Evolutionary conservation across 2,113 vertebrate species (phyloP).

Genomic region (Myotis davidii): DNA sequence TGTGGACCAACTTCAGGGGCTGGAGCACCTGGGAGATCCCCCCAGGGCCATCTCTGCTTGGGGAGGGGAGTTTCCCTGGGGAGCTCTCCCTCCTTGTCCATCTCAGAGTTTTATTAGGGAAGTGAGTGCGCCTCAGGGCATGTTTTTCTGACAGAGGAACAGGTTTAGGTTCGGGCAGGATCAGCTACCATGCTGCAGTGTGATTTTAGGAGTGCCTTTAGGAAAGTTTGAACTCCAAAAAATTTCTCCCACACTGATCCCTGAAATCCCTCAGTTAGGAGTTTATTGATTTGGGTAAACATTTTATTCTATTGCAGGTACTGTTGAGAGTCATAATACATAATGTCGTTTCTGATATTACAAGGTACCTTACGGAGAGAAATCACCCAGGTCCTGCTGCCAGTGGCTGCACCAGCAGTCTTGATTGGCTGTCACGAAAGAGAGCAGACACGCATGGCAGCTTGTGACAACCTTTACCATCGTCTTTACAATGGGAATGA

Average conservation of each 20-base stretch:
- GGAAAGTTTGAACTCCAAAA: not conserved
- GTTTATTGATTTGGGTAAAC: not conserved
- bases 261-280: not conserved
- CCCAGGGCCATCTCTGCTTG: not conserved
- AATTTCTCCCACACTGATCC: not conserved
- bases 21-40: not conserved
- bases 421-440: not conserved
- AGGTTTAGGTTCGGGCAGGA: not conserved
- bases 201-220: conserved; percentile 24
- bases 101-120: not conserved
- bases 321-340: not conserved
- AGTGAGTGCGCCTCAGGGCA: not conserved
- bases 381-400: not conserved
- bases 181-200: not conserved
- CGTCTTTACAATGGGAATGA: not conserved
- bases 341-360: not conserved
- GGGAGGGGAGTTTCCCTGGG: not conserved
- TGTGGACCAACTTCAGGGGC: rapidly evolving
- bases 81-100: not conserved
- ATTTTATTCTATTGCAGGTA: not conserved
- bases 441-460: not conserved
- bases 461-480: not conserved
- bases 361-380: not conserved
- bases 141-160: not conserved
- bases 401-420: not conserved